phyloP scores from a whole-genome alignment of 1,140 invertebrate species.

The Teleogryllus occipitalis region DNA sequence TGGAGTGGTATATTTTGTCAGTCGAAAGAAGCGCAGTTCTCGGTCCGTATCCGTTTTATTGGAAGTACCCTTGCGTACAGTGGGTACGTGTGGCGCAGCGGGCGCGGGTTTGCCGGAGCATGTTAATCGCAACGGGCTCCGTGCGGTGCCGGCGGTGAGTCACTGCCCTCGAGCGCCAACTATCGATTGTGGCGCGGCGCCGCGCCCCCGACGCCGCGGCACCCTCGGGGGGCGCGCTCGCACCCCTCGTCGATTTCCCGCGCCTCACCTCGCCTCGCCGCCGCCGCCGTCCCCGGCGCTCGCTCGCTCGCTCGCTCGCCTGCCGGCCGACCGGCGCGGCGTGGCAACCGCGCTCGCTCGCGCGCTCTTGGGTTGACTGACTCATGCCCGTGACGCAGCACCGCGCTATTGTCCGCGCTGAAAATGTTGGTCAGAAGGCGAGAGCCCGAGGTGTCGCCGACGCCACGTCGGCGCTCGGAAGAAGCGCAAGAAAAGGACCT shows the following conservation, averaged over 20 bases:
- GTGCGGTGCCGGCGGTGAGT: neutral
- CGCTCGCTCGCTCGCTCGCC: neutral
- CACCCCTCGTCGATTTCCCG: neutral
- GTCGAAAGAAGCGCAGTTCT: too few relatives aligned
- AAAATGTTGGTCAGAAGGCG: neutral
- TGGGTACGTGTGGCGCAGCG: too few relatives aligned
- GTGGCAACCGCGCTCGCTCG: neutral
- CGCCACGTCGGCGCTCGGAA: neutral
- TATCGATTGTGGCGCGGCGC: neutral
- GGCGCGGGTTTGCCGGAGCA: too few relatives aligned
- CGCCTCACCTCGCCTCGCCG: too few relatives aligned
- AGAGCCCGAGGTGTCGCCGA: neutral
- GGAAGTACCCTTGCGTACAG: too few relatives aligned
- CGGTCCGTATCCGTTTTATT: too few relatives aligned
- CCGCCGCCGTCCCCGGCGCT: too few relatives aligned
- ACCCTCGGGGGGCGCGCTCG: neutral
- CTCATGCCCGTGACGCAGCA: constrained; percentile 11
- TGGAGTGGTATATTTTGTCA: too few relatives aligned
- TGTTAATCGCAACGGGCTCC: too few relatives aligned
- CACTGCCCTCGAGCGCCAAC: neutral
- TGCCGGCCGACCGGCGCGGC: neutral
- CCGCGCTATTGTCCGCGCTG: neutral
- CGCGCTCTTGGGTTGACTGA: constrained; percentile 9
- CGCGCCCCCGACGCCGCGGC: neutral
- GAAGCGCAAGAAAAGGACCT: neutral